phyloP scores from a whole-genome alignment of 1,140 invertebrate genomes.

The Drosophila equinoxialis region DNA sequence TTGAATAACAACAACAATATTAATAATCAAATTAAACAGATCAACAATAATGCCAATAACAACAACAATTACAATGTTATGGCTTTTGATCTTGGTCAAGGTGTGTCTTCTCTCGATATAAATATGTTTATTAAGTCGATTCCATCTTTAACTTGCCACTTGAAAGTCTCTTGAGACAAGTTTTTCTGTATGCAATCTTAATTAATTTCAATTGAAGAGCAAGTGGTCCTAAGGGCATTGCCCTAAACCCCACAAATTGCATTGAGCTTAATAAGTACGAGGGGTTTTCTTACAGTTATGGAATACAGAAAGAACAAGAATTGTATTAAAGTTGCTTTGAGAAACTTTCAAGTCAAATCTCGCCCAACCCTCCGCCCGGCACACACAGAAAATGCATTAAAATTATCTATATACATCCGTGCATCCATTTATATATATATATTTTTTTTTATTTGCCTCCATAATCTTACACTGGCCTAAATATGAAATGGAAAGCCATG shows the following conservation, averaged over 20 bases:
- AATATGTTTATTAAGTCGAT: constrained; percentile 20
- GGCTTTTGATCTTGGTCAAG: constrained; percentile 43
- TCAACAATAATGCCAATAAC: constrained; percentile 14
- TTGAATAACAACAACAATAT: constrained; percentile 54
- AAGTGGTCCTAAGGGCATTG: constrained; percentile 42
- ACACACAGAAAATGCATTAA: constrained; percentile 56
- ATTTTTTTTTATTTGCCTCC: constrained; percentile 49
- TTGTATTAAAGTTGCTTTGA: not conserved
- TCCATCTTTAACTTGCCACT: constrained; percentile 2
- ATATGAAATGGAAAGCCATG: constrained; percentile 47
- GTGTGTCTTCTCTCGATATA: constrained; percentile 38
- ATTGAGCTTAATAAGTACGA: constrained; percentile 4
- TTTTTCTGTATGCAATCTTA: constrained; percentile 46
- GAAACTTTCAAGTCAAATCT: not conserved
- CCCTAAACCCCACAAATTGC: constrained; percentile 11
- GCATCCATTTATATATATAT: not conserved
- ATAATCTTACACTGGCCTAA: constrained; percentile 55
- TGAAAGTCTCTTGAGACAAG: constrained; percentile 35
- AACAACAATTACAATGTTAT: constrained; percentile 45
- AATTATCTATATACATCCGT: constrained; percentile 18
- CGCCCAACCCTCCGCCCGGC: not conserved
- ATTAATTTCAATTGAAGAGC: constrained; percentile 56
- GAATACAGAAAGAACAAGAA: no score
- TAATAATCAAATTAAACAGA: constrained; percentile 39
- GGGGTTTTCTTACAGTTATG: not conserved